Conservation (phyloP, 2,888 invertebrate species). For the Andricus curvator region DNA sequence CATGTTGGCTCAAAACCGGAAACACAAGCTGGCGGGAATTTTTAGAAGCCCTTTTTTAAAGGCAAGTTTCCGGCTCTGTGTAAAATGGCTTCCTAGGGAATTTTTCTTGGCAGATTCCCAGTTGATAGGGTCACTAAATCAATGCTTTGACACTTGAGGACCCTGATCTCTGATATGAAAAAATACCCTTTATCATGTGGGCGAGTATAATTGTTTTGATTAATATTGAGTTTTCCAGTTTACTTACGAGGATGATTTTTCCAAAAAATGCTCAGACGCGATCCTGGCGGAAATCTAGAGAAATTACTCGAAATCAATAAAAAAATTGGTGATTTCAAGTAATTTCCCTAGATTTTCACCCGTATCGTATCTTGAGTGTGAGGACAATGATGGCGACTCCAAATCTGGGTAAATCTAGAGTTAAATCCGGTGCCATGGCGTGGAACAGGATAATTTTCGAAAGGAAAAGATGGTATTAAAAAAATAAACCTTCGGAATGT, state of each 20-base stretch:
- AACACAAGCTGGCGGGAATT: slow-evolving; percentile 25
- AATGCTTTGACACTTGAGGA: background rate
- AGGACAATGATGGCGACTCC: slow-evolving; percentile 33
- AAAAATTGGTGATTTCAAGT: slow-evolving; percentile 39
- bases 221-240: background rate
- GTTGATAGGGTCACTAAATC: background rate
- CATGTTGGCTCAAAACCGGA: slow-evolving; percentile 3
- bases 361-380: slow-evolving; percentile 33
- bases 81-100: slow-evolving; percentile 17
- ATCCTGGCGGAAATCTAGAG: slow-evolving; percentile 38
- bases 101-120: background rate
- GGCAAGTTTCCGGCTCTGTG: background rate
- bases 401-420: slow-evolving; percentile 40
- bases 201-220: background rate
- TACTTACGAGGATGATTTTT: slow-evolving; percentile 18
- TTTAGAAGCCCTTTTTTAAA: background rate
- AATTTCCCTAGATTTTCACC: slow-evolving; percentile 41
- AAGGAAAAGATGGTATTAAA: background rate
- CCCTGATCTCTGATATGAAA: background rate
- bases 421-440: slow-evolving; percentile 36
- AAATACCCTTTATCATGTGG: background rate
- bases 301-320: slow-evolving; percentile 41
- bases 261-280: slow-evolving; percentile 9
- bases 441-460: background rate
- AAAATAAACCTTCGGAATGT: background rate